These are phyloP conservation scores for Phalacrocorax pelagicus DNA, from an alignment of 2,113 vertebrate species.

Conservation along the genomic window DNA sequence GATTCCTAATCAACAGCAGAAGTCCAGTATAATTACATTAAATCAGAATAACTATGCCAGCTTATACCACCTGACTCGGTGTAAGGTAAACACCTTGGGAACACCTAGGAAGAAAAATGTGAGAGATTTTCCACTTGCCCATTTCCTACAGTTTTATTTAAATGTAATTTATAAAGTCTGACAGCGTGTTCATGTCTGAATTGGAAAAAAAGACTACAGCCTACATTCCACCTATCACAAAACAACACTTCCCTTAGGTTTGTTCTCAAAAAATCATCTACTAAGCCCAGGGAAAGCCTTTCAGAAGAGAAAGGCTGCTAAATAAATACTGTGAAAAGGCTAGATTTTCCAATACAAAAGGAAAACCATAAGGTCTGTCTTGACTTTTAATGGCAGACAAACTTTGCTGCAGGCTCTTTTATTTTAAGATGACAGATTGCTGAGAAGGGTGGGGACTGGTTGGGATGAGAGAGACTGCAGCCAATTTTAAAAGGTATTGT, in stretches of 20 bases:
- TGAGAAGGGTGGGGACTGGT: constrained; percentile 51
- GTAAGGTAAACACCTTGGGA: neutral
- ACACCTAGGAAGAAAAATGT: neutral
- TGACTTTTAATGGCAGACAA: constrained; percentile 64
- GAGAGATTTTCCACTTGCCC: neutral
- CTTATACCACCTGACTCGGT: neutral
- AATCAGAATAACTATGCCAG: neutral
- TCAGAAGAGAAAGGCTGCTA: constrained; percentile 55
- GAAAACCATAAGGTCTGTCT: constrained; percentile 54
- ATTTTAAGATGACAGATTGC: constrained; percentile 75
- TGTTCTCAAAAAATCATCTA: constrained; percentile 47
- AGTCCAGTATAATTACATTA: neutral
- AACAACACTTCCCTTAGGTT: constrained; percentile 26
- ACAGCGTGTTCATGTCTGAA: neutral
- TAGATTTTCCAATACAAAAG: constrained; percentile 71
- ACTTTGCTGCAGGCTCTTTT: constrained; percentile 65
- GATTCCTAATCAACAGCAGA: neutral
- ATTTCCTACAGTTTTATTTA: constrained; percentile 3
- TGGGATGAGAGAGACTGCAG: constrained; percentile 65
- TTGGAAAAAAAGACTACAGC: neutral
- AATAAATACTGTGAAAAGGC: constrained; percentile 69
- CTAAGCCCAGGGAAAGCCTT: constrained; percentile 41
- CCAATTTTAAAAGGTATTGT: constrained; percentile 82
- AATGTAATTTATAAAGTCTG: neutral
- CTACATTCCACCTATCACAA: constrained; percentile 38